Evolutionary conservation across 2,888 invertebrate genomes (phyloP).

Genomic region (Eupithecia pulchellata): DNA sequence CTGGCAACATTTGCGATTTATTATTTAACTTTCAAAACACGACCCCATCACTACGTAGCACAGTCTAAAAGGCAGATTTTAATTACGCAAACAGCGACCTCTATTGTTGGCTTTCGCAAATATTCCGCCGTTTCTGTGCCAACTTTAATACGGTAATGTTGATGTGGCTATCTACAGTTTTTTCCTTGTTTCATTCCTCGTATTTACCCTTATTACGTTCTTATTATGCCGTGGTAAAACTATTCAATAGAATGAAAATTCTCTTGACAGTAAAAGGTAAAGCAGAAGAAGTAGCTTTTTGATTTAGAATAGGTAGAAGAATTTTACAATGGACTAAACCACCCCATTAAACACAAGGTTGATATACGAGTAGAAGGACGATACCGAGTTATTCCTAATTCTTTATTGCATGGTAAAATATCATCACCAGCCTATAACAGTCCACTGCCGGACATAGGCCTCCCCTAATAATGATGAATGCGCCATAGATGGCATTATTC

Average conservation of each 20-base stretch:
- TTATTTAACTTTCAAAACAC: background rate
- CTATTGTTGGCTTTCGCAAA: conserved; percentile 53
- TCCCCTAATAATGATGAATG: too few species aligned
- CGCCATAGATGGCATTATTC: too few species aligned
- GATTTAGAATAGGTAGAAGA: background rate
- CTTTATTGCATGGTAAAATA: too few species aligned
- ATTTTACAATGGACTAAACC: too few species aligned
- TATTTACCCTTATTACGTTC: conserved; percentile 9
- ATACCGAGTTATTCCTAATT: too few species aligned
- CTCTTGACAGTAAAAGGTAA: background rate
- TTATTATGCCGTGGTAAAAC: background rate
- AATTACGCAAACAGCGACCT: conserved; percentile 75
- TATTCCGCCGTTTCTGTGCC: conserved; percentile 47
- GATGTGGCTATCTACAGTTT: conserved; percentile 12
- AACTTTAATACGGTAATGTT: conserved; percentile 20
- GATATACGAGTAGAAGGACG: too few species aligned
- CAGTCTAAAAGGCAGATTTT: conserved; percentile 78
- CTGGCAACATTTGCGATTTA: background rate
- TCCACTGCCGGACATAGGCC: too few species aligned
- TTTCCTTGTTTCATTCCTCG: conserved; percentile 5
- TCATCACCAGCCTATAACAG: too few species aligned
- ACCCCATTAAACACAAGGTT: too few species aligned
- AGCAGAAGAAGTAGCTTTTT: background rate
- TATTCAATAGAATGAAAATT: background rate
- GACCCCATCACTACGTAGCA: conserved; percentile 38